Conservation (phyloP, 2,113 vertebrate species). For the Ptilorrhoa leucosticta region DNA sequence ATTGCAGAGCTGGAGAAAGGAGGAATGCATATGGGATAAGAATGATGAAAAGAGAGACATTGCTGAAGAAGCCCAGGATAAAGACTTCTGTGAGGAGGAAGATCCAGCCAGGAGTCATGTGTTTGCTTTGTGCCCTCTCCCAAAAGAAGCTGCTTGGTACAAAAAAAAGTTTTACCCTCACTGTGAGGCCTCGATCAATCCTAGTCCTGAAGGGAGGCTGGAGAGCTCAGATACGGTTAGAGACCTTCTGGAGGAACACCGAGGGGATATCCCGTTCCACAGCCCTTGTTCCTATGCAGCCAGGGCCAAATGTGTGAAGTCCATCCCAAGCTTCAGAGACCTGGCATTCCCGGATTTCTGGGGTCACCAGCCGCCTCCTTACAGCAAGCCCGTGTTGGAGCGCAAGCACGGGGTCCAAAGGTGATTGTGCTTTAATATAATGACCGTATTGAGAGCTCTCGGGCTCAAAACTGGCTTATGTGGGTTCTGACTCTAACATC, state of each 20-base stretch:
- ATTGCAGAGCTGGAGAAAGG: conserved; percentile 19
- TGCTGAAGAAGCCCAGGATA: background rate
- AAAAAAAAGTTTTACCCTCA: conserved; percentile 30
- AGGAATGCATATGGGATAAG: background rate
- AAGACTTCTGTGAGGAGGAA: background rate
- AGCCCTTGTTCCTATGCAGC: conserved; percentile 73
- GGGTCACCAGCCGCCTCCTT: conserved; percentile 79
- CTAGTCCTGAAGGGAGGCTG: background rate
- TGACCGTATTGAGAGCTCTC: background rate
- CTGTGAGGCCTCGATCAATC: background rate
- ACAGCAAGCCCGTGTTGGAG: conserved; percentile 71
- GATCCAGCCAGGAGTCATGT: background rate
- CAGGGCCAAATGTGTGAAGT: conserved; percentile 73
- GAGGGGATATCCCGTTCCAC: conserved; percentile 72
- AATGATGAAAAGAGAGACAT: background rate
- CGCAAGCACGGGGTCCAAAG: conserved; percentile 82
- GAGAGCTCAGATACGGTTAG: conserved; percentile 31
- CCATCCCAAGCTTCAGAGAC: conserved; percentile 76
- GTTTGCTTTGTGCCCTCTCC: background rate
- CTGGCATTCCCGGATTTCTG: conserved; percentile 90
- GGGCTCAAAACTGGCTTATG: background rate
- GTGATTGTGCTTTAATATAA: conserved; percentile 62
- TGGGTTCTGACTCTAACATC: background rate
- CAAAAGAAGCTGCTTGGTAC: conserved; percentile 9
- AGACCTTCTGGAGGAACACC: conserved; percentile 72